Evolutionary conservation across 2,113 vertebrate species (phyloP).

Genomic region (Pterocles gutturalis): DNA sequence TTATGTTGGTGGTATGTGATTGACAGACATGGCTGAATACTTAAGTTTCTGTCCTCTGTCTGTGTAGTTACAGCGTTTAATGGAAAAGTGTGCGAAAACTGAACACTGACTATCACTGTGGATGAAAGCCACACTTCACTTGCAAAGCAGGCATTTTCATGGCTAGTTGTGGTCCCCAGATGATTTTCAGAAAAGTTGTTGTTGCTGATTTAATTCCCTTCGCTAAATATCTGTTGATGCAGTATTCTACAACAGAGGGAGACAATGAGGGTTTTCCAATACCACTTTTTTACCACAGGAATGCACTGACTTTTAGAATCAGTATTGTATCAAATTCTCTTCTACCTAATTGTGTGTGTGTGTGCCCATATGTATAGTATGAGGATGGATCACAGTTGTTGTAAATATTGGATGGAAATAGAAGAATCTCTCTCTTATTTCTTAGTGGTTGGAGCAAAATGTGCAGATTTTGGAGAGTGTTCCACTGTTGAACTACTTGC

Average conservation of each 20-base stretch:
- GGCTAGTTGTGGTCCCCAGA: not conserved
- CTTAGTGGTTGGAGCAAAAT: not conserved
- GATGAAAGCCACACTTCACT: not conserved
- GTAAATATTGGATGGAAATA: not conserved
- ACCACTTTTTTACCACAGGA: not conserved
- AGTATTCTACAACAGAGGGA: not conserved
- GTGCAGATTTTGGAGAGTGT: not conserved
- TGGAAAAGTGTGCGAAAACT: not conserved
- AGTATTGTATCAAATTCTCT: not conserved
- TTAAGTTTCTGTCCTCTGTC: not conserved
- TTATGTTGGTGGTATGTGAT: not conserved
- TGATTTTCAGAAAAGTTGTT: not conserved
- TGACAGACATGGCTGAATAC: not conserved
- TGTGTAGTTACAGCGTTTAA: not conserved
- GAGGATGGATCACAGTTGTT: not conserved
- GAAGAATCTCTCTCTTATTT: not conserved
- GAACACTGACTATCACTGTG: not conserved
- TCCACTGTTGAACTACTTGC: not conserved
- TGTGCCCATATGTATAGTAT: not conserved
- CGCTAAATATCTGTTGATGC: not conserved
- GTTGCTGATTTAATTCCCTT: not conserved
- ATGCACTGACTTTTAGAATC: not conserved
- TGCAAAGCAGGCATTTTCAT: slow-evolving; percentile 19
- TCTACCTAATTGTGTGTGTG: not conserved
- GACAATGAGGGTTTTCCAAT: not conserved